Conservation (phyloP, 1,140 invertebrate genomes). For the Drosophila albomicans region DNA sequence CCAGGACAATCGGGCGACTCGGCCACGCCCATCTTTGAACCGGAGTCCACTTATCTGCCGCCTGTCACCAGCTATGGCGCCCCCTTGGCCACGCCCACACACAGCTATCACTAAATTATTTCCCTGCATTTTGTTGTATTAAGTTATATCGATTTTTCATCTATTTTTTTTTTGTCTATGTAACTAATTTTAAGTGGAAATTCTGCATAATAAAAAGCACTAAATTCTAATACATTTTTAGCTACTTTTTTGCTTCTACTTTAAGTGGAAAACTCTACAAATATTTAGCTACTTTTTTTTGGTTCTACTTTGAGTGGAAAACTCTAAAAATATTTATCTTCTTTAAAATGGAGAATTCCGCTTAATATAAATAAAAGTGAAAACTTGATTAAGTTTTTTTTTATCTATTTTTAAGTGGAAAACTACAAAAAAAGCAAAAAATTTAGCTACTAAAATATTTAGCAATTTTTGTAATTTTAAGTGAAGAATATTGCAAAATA, state of each 20-base stretch:
- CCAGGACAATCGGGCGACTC: constrained; percentile 69
- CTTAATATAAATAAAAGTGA: no score
- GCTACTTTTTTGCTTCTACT: no score
- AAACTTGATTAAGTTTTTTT: no score
- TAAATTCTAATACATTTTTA: no score
- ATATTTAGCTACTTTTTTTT: no score
- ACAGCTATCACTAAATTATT: constrained; percentile 71
- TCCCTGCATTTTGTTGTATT: not conserved
- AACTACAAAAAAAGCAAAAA: not conserved
- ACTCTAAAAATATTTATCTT: not conserved
- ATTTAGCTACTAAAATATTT: no score
- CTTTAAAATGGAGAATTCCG: no score
- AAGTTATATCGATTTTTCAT: constrained; percentile 8
- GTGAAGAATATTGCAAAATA: no score
- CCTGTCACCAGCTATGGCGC: constrained; percentile 54
- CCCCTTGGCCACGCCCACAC: constrained; percentile 54
- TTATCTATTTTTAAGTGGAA: not conserved
- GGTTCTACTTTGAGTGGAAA: constrained; percentile 9
- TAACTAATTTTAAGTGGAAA: not conserved
- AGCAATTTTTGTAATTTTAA: no score
- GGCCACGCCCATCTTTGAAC: constrained; percentile 73
- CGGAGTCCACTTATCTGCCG: constrained; percentile 68
- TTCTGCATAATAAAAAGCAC: no score
- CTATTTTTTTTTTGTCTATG: constrained; percentile 21
- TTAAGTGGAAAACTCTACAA: not conserved